Base-by-base conservation (phyloP, 1,140 invertebrate genomes). In the Cyphomyrmex costatus region DNA sequence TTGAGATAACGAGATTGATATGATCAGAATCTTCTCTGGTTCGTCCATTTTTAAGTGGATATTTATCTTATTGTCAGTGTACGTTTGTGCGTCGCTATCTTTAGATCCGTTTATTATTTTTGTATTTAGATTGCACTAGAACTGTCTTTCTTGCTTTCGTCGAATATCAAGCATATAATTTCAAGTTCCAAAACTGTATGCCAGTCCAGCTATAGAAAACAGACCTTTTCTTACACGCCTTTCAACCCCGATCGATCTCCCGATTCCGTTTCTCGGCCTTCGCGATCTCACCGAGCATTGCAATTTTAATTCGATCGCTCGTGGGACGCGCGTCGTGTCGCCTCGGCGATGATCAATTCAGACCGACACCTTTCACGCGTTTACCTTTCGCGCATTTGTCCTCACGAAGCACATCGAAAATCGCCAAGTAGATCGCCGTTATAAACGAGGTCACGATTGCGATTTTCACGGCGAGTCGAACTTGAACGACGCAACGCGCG, bases 191-290 rank as follows among this genome's bases (percentile, higher is more conserved):
- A 42, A 42, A 42, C 8, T 42, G 8, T 42, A 42, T 8, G 36
- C 7, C 10, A 42, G 2, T 42, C 36, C 36, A 42, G 0, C 8
- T 42, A 10, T 42, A 42, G 36, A 42, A 42, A 42, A 42, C 36
- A 42, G 36, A 42, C 36, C 8, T 68, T 80, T 80, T 51, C 30
- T 80, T 80, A 24, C 33, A 33, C 46, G 27, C n/a, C 46, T 42
- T 30, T 3, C 14, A 21, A 42, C 36, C 14, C 49, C 46, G 77
- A 80, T 80, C 77, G 77, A 80, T 80, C n/a, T 21, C 5, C 65
- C 63, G 33, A 80, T 80, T 58, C 6, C 58, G 16, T 12, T 68
- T 68, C 65, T 16, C 65, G 36, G 74, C 46, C 65, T 80, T 68
- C 77, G 61, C 77, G 61, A 79, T 51, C 30, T 66, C 30, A 21